Base-by-base conservation (phyloP, 2,888 invertebrate species). In the Herminia tarsipennalis region DNA sequence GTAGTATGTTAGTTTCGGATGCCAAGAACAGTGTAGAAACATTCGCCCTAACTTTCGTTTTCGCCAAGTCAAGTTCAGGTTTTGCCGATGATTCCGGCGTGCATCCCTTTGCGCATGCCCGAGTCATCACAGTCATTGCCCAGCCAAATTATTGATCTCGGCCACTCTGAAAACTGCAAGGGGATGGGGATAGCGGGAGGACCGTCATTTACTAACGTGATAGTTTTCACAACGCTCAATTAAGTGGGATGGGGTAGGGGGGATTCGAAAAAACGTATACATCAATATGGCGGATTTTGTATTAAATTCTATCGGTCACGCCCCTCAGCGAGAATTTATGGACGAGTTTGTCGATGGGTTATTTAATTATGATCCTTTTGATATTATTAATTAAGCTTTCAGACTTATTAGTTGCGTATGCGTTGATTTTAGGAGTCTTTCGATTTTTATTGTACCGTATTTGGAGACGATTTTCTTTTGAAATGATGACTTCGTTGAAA, bases 121-220 rank as follows among this genome's bases (percentile, higher is more conserved):
- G 73, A 88, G 80, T 91, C 91, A 92, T 89, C 91, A 83, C 88
- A 90, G 88, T 92, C 90, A 92, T 92, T 86, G 92, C 89, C 88
- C 88, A 87, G 86, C 86, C 83, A 81, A 85, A 86, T 85, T 92
- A 92, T 92, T 89, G 92, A 92, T 92, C 88, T 80, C 84, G 67
- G 89, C 88, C 90, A 88, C 86, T 86, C 88, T 88, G 90, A 88
- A 88, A 88, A 85, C 79, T 80, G 78, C 76, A n/a, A n/a, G 70
- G 81, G 81, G 73, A 66, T n/a, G n/a, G 70, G 72, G 63, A 45
- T 66, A 68, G 59, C 17, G 66, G 56, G 70, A 68, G 73, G 71
- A 72, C 74, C 67, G 82, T 86, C 86, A 88, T 87, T 88, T 88
- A 86, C 83, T 84, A 80, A 73, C 87, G 86, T 81, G 88, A 91